Evolutionary conservation across 2,797 vertebrate genomes (phyloP).

Genomic region (Cheirogaleus major): DNA sequence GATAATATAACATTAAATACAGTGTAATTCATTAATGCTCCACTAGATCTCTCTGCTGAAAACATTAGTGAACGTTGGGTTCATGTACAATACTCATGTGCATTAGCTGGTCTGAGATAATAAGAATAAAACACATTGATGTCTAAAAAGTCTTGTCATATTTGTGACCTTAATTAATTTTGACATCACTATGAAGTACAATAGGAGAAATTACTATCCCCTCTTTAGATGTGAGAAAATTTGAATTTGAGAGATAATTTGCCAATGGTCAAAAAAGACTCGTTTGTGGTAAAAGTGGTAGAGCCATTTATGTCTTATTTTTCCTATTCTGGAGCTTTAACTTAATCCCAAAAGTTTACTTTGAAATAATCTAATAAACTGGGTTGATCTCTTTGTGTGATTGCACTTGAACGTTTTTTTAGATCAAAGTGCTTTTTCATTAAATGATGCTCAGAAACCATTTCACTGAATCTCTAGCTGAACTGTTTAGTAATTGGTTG

Average conservation of each 20-base stretch:
- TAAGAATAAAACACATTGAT: not conserved
- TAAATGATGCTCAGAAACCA: conserved; percentile 37
- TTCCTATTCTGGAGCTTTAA: not conserved
- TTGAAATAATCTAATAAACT: conserved; percentile 36
- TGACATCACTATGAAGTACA: not conserved
- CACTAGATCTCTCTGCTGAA: not conserved
- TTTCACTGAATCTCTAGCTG: conserved; percentile 6
- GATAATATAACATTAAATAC: not conserved
- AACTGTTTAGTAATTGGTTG: conserved; percentile 45
- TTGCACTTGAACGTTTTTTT: not conserved
- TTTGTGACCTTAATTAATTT: not conserved
- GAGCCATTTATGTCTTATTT: not conserved
- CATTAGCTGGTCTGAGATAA: not conserved
- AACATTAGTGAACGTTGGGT: not conserved
- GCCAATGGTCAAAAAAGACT: not conserved
- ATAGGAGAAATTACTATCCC: not conserved
- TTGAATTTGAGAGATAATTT: not conserved
- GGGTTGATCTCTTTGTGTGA: not conserved
- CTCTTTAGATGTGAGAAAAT: not conserved
- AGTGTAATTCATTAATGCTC: not conserved
- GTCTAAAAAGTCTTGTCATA: not conserved
- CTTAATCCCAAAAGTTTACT: not conserved
- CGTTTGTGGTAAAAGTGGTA: not conserved
- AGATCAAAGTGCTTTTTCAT: not conserved
- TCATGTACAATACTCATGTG: not conserved